These are phyloP conservation scores for Hypomesus transpacificus DNA, from an alignment of 2,113 vertebrate genomes.

Conservation along the genomic window DNA sequence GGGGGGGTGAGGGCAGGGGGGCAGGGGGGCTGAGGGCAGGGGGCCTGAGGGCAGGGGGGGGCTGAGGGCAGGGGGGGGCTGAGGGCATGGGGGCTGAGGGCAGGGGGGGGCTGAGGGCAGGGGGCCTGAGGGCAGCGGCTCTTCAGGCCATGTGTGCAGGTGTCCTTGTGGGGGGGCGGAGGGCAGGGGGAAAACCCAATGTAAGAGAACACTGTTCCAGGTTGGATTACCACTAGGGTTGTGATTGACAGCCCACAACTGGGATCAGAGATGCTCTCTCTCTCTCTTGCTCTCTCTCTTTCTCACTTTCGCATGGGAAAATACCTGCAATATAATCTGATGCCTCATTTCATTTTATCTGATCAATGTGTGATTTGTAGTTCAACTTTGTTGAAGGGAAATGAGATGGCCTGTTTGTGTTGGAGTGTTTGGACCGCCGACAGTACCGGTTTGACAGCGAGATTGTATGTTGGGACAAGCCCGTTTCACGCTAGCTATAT, in stretches of 20 bases:
- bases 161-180: constrained; percentile 19
- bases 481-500: constrained; percentile 7
- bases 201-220: constrained; percentile 49
- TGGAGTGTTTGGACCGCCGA: constrained; percentile 21
- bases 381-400: too few species aligned
- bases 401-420: too few species aligned
- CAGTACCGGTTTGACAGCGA: constrained; percentile 38
- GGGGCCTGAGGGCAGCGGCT: too few species aligned
- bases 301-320: background rate
- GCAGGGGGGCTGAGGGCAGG: too few species aligned
- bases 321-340: background rate
- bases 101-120: too few species aligned
- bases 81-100: too few species aligned
- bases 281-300: background rate
- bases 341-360: too few species aligned
- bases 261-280: constrained; percentile 6
- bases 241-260: constrained; percentile 59
- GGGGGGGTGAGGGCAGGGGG: too few species aligned
- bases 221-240: constrained; percentile 36
- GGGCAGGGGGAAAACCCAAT: constrained; percentile 29
- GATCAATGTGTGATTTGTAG: too few species aligned
- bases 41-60: too few species aligned
- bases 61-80: too few species aligned
- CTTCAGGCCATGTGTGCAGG: constrained; percentile 40
- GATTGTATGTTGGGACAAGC: constrained; percentile 26